Conservation (phyloP, 2,797 vertebrate genomes). For the Coregonus ussuriensis region DNA sequence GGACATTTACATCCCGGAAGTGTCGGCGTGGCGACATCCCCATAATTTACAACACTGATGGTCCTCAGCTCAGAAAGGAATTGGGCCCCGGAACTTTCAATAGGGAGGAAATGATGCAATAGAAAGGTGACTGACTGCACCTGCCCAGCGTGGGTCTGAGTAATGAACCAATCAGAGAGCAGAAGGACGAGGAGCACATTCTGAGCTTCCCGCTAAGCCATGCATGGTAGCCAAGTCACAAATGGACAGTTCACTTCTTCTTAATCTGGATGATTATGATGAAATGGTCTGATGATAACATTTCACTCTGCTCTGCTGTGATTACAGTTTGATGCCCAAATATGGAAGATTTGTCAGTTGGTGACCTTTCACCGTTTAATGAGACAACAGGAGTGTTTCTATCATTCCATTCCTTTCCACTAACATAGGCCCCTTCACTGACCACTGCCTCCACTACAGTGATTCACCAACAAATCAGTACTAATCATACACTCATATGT, state of each 20-base stretch:
- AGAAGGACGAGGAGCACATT: constrained; percentile 64
- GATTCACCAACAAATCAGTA: not conserved
- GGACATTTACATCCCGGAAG: constrained; percentile 39
- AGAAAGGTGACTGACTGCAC: constrained; percentile 45
- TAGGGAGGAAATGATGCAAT: constrained; percentile 60
- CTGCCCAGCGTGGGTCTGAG: constrained; percentile 63
- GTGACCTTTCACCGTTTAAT: not conserved
- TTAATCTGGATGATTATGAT: not conserved
- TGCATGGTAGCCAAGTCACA: constrained; percentile 2
- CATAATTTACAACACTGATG: constrained; percentile 66
- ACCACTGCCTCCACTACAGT: not conserved
- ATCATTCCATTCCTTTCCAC: not conserved
- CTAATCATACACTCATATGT: constrained; percentile 9
- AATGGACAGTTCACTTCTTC: constrained; percentile 1
- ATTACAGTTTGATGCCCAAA: not conserved
- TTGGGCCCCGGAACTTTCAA: constrained; percentile 55
- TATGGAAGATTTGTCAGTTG: not conserved
- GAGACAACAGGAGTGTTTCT: not conserved
- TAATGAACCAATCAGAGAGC: constrained; percentile 67
- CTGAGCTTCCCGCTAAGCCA: not conserved
- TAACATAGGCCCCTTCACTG: not conserved
- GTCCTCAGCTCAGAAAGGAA: constrained; percentile 61
- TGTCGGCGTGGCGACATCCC: constrained; percentile 26
- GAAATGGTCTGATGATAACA: constrained; percentile 4
- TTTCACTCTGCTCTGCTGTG: not conserved